Evolutionary conservation across 2,797 vertebrate genomes (phyloP), one percentile per base, ranked within the genome.

Genomic region (Helicolenus hilgendorfi): DNA sequence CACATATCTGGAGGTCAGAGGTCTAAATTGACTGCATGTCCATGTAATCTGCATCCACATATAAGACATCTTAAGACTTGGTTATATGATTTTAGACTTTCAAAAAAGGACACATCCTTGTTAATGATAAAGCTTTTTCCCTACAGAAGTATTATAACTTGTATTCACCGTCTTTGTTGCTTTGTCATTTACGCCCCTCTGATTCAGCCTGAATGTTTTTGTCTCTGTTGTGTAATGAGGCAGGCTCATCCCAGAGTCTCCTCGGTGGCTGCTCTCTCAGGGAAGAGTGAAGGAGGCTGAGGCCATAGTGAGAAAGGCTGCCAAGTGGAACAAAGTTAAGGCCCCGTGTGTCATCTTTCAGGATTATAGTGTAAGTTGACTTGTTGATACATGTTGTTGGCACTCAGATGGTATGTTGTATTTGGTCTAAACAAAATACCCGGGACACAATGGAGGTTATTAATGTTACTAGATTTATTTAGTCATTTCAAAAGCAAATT

Each of bases 201-300:
- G 3, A 38, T 22, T 45, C 13, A 58, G 5, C 5, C 41, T 18
- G n/a, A 59, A 27, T 2, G 9, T 59, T 2, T 81, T 5, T 74
- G 26, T 56, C 15, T 49, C 14, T 87, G 22, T 24, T 63, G n/a
- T 14, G 10, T 29, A 11, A 4, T 81, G 83, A 15, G 8, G 20
- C 85, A 97, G 97, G 96, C 72, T 97, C 3, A 87, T 97, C 55
- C 95, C 97, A 33, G 96, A 97, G 89, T 97, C 97, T 81, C 97
- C 96, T 15, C 94, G 96, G 0, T 97, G 97, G 97, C 87, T 97
- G 22, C 87, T 97, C 8, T 91, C 93, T 85, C 94, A 89, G 86
- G 96, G 94, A 14, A 88, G 93, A 79, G 81, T 90, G 26, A 49
- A 90, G 7, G 96, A 97, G 31, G 95, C 96, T 1, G 95, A 97